A percentile compares a stretch with the other conserved stretches of the same genome.
Conservation (phyloP, 2,888 invertebrate species). For the Limnephilus marmoratus region DNA sequence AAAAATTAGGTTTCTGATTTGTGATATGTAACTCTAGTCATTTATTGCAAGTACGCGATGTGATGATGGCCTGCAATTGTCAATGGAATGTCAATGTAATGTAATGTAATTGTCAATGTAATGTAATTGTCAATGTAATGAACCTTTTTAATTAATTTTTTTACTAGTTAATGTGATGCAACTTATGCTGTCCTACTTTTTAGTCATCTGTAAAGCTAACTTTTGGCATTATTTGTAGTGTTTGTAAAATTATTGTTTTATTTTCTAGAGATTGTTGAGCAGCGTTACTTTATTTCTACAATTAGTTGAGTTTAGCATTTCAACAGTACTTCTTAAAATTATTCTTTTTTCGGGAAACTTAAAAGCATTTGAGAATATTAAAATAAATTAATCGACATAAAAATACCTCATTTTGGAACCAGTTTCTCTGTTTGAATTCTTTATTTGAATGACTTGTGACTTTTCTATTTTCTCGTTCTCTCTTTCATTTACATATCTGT, state of each 20-base stretch:
- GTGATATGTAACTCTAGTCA: background rate
- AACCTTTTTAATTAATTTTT: background rate
- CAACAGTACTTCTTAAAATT: background rate
- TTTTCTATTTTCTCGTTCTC: background rate
- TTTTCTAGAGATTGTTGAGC: background rate
- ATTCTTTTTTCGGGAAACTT: background rate
- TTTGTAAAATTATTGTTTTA: background rate
- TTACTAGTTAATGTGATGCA: background rate
- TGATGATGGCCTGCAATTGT: background rate
- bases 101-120: background rate
- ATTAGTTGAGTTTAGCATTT: background rate
- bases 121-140: background rate
- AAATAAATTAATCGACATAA: background rate
- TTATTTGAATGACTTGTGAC: background rate
- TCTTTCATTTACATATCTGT: background rate
- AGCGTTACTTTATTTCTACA: background rate
- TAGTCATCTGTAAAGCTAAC: constrained; percentile 27
- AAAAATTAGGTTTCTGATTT: background rate
- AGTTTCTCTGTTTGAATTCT: background rate
- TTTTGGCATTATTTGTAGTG: constrained; percentile 30
- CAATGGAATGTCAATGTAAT: background rate
- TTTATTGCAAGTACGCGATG: background rate
- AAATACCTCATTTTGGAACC: background rate
- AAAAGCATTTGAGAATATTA: background rate
- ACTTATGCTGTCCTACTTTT: background rate